Conservation (phyloP, 2,888 invertebrate species). For the Pycnomerus fuliginosus region DNA sequence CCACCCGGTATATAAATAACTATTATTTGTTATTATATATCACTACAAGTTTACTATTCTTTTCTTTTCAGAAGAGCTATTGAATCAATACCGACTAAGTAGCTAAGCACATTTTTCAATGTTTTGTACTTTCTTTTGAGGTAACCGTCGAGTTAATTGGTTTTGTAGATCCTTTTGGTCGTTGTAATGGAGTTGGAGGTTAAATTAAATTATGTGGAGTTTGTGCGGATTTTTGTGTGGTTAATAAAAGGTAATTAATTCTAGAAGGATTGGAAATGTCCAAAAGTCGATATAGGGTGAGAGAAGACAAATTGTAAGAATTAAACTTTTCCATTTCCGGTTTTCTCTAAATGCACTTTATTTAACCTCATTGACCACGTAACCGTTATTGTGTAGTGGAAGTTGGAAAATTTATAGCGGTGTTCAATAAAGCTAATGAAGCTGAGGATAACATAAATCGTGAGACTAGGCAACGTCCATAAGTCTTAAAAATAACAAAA, state of each 20-base stretch:
- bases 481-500: slow-evolving; percentile 37
- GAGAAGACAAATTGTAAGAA: slow-evolving; percentile 46
- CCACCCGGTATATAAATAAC: no score
- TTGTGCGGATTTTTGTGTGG: slow-evolving; percentile 1
- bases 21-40: no score
- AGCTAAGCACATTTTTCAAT: no score
- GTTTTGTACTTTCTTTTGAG: no score
- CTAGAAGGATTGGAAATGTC: slow-evolving; percentile 34
- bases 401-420: slow-evolving; percentile 48
- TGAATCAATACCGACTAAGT: no score
- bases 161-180: no score
- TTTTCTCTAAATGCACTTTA: slow-evolving; percentile 47
- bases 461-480: slow-evolving; percentile 32
- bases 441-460: slow-evolving; percentile 48
- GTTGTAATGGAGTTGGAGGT: no score
- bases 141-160: no score
- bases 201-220: no score
- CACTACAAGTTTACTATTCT: no score
- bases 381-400: slow-evolving; percentile 49
- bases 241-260: slow-evolving; percentile 38
- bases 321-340: slow-evolving; percentile 49
- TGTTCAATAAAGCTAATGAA: slow-evolving; percentile 53
- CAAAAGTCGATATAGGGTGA: slow-evolving; percentile 39
- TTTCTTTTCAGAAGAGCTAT: no score
- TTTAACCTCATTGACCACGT: slow-evolving; percentile 50